These are phyloP conservation scores for Platyrinchus mystaceus DNA, from an alignment of 2,797 vertebrate species.

Conservation along the genomic window DNA sequence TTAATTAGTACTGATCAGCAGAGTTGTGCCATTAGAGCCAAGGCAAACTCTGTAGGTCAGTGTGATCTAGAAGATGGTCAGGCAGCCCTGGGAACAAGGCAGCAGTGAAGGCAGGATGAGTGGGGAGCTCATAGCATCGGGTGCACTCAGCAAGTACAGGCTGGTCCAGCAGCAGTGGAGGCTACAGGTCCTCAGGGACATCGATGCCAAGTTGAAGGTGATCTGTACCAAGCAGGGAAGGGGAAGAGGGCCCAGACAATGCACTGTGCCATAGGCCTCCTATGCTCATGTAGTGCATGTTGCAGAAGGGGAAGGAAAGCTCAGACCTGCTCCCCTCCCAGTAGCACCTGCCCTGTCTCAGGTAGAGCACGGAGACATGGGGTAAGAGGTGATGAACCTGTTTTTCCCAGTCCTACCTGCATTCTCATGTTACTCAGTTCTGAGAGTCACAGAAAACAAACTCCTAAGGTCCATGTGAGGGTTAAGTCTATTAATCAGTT, in stretches of 20 bases:
- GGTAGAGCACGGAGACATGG: background rate
- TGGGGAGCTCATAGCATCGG: background rate
- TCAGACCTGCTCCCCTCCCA: background rate
- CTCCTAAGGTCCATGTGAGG: background rate
- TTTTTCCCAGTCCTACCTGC: background rate
- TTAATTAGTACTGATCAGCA: background rate
- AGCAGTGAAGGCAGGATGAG: background rate
- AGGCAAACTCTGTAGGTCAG: background rate
- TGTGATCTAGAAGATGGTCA: fast-evolving
- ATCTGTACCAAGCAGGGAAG: background rate
- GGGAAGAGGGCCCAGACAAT: fast-evolving
- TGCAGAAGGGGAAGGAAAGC: background rate
- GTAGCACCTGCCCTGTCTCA: fast-evolving
- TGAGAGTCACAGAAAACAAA: background rate
- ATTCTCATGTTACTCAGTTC: background rate
- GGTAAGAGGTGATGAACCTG: background rate
- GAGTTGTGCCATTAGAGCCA: background rate
- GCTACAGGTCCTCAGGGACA: background rate
- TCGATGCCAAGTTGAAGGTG: background rate
- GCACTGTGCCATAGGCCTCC: background rate
- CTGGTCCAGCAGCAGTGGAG: background rate
- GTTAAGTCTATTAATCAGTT: background rate
- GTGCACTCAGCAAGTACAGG: background rate
- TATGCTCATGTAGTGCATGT: fast-evolving
- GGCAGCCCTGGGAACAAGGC: background rate